phyloP scores from a whole-genome alignment of 2,797 vertebrate species.

The Odontamblyopus lacepedii region DNA sequence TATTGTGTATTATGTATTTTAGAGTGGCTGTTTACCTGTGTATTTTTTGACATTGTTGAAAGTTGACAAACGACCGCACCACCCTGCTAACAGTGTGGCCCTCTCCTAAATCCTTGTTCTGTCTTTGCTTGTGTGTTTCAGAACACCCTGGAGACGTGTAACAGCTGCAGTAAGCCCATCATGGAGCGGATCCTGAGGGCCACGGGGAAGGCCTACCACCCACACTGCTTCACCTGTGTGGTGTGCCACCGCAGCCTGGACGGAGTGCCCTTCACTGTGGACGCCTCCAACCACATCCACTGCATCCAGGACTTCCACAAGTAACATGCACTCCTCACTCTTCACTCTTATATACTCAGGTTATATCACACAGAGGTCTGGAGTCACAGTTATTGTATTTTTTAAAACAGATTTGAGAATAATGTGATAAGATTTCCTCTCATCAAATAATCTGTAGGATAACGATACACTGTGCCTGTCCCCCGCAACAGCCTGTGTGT shows the following conservation, averaged over 20 bases:
- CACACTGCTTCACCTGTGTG: slow-evolving; percentile 98
- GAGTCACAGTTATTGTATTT: too few species aligned
- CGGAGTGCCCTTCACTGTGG: slow-evolving; percentile 96
- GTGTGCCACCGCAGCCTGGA: slow-evolving; percentile 95
- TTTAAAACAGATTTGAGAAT: too few species aligned
- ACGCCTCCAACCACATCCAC: slow-evolving; percentile 94
- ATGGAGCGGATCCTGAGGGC: slow-evolving; percentile 97
- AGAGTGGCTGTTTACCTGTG: too few species aligned
- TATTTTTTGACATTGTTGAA: too few species aligned
- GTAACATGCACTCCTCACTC: slow-evolving; percentile 63
- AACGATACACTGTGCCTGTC: too few species aligned
- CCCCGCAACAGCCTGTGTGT: too few species aligned
- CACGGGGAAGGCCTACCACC: slow-evolving; percentile 96
- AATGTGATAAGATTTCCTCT: too few species aligned
- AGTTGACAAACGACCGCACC: too few species aligned
- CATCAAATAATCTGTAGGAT: too few species aligned
- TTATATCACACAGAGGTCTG: too few species aligned
- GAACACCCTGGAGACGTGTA: slow-evolving; percentile 97
- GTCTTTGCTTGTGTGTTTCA: slow-evolving; percentile 55
- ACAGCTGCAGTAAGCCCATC: slow-evolving; percentile 92
- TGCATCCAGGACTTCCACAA: slow-evolving; percentile 99
- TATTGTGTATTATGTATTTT: too few species aligned
- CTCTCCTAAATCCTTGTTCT: background rate
- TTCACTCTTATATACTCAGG: background rate
- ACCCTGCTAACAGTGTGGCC: too few species aligned